Evolutionary conservation across 1,140 invertebrate species (phyloP), one percentile per base, ranked within the genome.

Genomic region (Ditylenchus dipsaci): DNA sequence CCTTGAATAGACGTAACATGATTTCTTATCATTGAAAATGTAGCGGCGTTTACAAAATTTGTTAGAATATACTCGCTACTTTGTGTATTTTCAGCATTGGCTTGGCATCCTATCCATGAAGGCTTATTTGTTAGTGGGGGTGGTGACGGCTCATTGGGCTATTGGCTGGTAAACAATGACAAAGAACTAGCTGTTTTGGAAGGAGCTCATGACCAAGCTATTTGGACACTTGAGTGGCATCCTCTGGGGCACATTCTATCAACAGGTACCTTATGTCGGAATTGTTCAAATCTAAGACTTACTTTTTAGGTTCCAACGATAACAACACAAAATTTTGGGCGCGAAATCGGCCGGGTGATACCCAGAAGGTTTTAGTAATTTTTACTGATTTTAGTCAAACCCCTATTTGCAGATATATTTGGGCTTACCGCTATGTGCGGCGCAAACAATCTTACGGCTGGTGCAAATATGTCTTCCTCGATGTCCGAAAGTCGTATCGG

Each of bases 81-180:
- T 38, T 3, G 33, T 11, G 3, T 53, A 19, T 19, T 58, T 73
- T 75, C 75, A 87, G 87, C 85, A 60, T 89, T 97, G 1, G 91
- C 91, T 0, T 98, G 95, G 95, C 95, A 98, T 88, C 95, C 95
- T 0, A 88, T 91, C 78, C 94, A 98, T 84, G 95, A 98, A 85
- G 91, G 90, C 38, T 85, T 97, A 8, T 97, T 99, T 85, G 91
- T 90, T 75, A 95, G 92, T 73, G 95, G 95, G 27, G 95, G 95
- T 59, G 95, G 93, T 42, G 95, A 98, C 87, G 95, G 95, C 9
- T 90, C 93, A 13, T 21, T 77, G 0, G 76, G 75, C 11, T 78
- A 78, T 73, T 78, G 74, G 74, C 23, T 75, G 11, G 74, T 76
- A 7, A 65, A 78, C 53, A 68, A 42, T 26, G 73, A 75, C 38